These are phyloP conservation scores for Lepidocolaptes lacrymiger DNA, from an alignment of 2,797 vertebrate species.

Conservation along the genomic window DNA sequence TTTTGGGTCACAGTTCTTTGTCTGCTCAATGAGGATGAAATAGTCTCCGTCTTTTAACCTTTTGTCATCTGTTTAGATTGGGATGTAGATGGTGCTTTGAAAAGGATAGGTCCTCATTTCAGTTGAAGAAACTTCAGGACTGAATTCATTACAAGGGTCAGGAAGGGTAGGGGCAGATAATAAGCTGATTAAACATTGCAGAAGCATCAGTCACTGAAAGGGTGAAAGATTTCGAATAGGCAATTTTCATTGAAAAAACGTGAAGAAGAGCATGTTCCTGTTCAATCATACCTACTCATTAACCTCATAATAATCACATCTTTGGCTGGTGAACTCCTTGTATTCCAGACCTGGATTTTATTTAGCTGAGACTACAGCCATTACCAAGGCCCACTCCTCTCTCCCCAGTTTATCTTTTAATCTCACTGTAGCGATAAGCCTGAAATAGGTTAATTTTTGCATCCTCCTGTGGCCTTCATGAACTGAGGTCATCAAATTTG, in stretches of 20 bases:
- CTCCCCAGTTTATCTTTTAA: neutral
- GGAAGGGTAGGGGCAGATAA: neutral
- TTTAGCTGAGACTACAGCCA: neutral
- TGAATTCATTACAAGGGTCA: neutral
- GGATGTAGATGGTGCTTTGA: neutral
- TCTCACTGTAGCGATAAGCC: neutral
- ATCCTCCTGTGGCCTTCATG: neutral
- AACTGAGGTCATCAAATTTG: neutral
- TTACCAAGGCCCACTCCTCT: neutral
- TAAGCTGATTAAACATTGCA: neutral
- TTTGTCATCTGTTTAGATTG: neutral
- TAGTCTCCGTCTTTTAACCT: neutral
- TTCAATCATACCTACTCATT: constrained; percentile 1
- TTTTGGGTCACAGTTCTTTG: neutral
- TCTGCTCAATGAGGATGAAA: neutral
- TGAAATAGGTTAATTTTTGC: neutral
- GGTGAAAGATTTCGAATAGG: neutral
- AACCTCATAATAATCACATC: neutral
- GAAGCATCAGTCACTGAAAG: neutral
- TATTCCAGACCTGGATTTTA: neutral
- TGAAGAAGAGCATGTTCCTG: neutral
- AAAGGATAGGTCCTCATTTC: neutral
- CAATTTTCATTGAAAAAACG: neutral
- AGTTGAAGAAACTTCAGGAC: neutral
- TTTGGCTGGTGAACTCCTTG: neutral